Conservation (phyloP, 92 coral and sea anemone genomes). For the Palythoa heliodiscus region DNA sequence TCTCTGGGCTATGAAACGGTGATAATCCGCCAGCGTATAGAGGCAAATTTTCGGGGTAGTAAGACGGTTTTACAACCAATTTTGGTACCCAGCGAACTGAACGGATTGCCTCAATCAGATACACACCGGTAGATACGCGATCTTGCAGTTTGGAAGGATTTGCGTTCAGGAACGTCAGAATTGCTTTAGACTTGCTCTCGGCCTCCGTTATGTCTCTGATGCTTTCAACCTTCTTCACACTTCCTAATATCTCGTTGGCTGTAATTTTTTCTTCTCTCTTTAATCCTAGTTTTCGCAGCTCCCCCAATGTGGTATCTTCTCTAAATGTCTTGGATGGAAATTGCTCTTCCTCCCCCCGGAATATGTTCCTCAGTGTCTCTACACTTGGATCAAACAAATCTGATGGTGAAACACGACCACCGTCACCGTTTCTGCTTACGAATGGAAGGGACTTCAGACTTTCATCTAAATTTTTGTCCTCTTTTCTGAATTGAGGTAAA, state of each 20-base stretch:
- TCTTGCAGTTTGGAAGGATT: constrained; percentile 30
- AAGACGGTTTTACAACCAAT: constrained; percentile 7
- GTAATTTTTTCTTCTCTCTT: constrained; percentile 32
- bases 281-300: constrained; percentile 19
- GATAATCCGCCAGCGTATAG: neutral
- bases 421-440: constrained; percentile 34
- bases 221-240: constrained; percentile 9
- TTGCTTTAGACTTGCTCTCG: constrained; percentile 19
- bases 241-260: constrained; percentile 11
- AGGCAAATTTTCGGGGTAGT: constrained; percentile 29
- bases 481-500: constrained; percentile 22
- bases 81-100: constrained; percentile 28
- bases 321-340: constrained; percentile 21
- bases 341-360: constrained; percentile 49
- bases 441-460: constrained; percentile 35
- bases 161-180: constrained; percentile 15
- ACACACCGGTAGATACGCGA: constrained; percentile 1
- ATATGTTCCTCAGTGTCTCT: constrained; percentile 12
- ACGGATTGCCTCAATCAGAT: constrained; percentile 14
- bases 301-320: constrained; percentile 20
- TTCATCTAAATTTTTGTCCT: constrained; percentile 19
- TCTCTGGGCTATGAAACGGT: constrained; percentile 23
- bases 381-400: constrained; percentile 61
- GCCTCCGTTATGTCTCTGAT: constrained; percentile 2
- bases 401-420: constrained; percentile 33